phyloP scores from a whole-genome alignment of 2,113 vertebrate species.

The Sciurus niger region DNA sequence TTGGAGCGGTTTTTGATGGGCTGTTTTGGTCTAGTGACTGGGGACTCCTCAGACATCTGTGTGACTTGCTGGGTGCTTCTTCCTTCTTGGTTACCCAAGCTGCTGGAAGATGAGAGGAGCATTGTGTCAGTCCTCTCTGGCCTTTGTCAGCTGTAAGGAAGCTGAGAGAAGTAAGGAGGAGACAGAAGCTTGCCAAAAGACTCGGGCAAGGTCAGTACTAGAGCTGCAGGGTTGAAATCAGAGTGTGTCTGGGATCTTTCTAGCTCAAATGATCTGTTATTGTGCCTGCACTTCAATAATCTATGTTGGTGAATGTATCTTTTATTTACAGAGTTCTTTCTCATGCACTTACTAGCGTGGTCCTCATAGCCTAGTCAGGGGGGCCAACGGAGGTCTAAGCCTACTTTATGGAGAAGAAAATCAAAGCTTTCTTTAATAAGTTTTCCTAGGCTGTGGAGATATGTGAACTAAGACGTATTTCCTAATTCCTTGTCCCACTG shows the following conservation, averaged over 20 bases:
- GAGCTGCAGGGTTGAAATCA: background rate
- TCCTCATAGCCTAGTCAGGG: background rate
- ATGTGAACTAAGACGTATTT: background rate
- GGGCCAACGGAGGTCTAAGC: background rate
- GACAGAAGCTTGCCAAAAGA: background rate
- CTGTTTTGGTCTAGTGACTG: background rate
- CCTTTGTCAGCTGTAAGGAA: background rate
- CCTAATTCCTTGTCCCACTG: background rate
- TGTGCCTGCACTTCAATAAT: background rate
- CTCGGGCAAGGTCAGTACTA: background rate
- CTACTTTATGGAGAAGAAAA: slow-evolving; percentile 21
- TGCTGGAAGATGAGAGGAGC: background rate
- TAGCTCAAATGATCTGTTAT: background rate
- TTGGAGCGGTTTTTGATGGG: background rate
- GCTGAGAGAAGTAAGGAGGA: background rate
- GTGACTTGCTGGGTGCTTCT: background rate
- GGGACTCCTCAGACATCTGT: background rate
- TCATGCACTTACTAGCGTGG: background rate
- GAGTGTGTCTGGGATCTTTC: background rate
- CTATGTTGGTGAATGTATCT: background rate
- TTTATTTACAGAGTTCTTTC: background rate
- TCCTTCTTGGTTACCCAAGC: background rate
- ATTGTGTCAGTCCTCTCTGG: background rate
- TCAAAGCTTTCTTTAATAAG: background rate
- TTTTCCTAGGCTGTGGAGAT: background rate